A percentile compares a stretch with the other conserved stretches of the same genome.
phyloP scores from a whole-genome alignment of 2,888 invertebrate genomes.

The Apamea epomidion region DNA sequence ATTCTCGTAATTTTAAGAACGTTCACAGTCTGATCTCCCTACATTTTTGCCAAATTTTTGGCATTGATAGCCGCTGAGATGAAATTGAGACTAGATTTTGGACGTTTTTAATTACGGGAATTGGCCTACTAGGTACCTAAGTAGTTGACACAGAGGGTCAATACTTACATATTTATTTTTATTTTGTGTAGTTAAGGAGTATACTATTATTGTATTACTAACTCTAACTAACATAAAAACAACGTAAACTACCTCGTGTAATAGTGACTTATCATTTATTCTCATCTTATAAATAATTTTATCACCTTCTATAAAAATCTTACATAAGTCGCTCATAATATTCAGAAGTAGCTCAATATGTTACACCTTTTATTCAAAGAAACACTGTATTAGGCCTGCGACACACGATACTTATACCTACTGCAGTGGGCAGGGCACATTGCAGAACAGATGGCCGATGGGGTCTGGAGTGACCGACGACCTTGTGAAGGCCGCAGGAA shows the following conservation, averaged over 20 bases:
- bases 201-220: background rate
- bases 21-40: no score
- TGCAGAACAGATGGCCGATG: no score
- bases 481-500: no score
- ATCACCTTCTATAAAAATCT: background rate
- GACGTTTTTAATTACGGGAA: no score
- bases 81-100: no score
- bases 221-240: background rate
- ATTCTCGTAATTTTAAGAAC: no score
- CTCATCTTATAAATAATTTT: background rate
- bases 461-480: no score
- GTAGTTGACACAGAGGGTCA: no score
- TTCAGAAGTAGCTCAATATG: background rate
- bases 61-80: no score
- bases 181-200: background rate
- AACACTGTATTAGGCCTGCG: background rate
- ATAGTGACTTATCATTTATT: background rate
- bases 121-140: no score
- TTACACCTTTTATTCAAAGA: background rate
- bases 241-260: background rate
- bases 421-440: no score
- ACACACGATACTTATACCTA: background rate
- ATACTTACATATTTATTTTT: background rate
- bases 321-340: conserved; percentile 10
- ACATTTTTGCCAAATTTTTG: no score